phyloP scores from a whole-genome alignment of 2,888 invertebrate species.

The Vannuccia rotundouncinata region DNA sequence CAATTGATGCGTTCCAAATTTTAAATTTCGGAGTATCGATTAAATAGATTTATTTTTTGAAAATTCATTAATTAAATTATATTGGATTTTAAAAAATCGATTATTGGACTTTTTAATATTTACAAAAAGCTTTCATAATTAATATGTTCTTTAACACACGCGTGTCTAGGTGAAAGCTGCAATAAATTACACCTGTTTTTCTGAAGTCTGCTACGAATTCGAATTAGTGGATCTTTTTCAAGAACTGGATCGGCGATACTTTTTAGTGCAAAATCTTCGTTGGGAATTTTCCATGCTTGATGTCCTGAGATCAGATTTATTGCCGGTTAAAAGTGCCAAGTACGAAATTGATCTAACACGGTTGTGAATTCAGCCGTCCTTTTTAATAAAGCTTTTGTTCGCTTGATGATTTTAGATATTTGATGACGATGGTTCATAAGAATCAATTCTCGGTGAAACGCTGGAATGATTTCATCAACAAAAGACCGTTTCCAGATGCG shows the following conservation, averaged over 20 bases:
- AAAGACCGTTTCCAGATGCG: slow-evolving; percentile 47
- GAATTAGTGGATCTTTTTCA: slow-evolving; percentile 50
- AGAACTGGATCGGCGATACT: slow-evolving; percentile 53
- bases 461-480: slow-evolving; percentile 49
- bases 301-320: slow-evolving; percentile 45
- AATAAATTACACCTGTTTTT: slow-evolving; percentile 48
- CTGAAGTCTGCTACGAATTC: slow-evolving; percentile 44
- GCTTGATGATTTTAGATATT: slow-evolving; percentile 46
- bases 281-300: slow-evolving; percentile 54
- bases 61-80: no score
- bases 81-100: no score
- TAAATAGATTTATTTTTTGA: no score
- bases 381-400: neutral
- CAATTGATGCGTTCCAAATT: no score
- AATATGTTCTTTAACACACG: no score
- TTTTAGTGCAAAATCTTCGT: slow-evolving; percentile 49
- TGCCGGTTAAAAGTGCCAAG: slow-evolving; percentile 50
- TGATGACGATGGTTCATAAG: slow-evolving; percentile 50
- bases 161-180: slow-evolving; percentile 47
- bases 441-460: slow-evolving; percentile 47
- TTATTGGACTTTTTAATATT: neutral
- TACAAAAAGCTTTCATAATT: no score
- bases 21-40: no score
- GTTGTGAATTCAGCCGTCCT: neutral
- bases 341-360: slow-evolving; percentile 39